phyloP scores from a whole-genome alignment of 2,113 vertebrate species.

The Spermophilus dauricus region DNA sequence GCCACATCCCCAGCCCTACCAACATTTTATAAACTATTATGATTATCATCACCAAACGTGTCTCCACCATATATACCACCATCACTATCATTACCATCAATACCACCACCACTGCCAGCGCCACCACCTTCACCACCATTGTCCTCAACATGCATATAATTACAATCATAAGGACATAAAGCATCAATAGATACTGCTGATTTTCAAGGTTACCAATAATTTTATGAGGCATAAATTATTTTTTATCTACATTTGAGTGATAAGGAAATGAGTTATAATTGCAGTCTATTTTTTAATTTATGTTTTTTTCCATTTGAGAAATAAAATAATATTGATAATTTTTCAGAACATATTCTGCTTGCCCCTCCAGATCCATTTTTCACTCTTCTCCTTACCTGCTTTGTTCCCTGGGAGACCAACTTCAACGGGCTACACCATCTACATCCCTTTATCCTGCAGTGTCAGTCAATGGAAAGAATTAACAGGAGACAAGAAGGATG shows the following conservation, averaged over 20 bases:
- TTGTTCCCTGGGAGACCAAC: too few relatives aligned
- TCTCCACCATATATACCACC: background rate
- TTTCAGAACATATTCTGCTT: background rate
- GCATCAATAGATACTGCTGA: background rate
- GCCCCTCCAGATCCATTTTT: background rate
- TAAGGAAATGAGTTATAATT: conserved; percentile 24
- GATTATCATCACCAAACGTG: too few relatives aligned
- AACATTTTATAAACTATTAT: background rate
- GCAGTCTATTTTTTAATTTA: background rate
- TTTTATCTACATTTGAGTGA: background rate
- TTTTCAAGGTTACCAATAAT: background rate
- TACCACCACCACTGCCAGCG: too few relatives aligned
- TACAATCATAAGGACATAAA: background rate
- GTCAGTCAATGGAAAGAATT: background rate
- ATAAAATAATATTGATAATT: background rate
- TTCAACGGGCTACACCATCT: background rate
- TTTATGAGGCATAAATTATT: background rate
- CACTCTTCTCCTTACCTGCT: background rate
- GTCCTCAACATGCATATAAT: background rate
- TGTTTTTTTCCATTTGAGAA: background rate
- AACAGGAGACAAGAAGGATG: background rate
- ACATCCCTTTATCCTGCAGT: background rate
- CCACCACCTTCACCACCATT: background rate
- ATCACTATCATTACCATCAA: background rate
- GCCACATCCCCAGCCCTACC: background rate